Evolutionary conservation across 2,113 vertebrate genomes (phyloP), one percentile per base, ranked within the genome.

Genomic region (Syrmaticus mikado): DNA sequence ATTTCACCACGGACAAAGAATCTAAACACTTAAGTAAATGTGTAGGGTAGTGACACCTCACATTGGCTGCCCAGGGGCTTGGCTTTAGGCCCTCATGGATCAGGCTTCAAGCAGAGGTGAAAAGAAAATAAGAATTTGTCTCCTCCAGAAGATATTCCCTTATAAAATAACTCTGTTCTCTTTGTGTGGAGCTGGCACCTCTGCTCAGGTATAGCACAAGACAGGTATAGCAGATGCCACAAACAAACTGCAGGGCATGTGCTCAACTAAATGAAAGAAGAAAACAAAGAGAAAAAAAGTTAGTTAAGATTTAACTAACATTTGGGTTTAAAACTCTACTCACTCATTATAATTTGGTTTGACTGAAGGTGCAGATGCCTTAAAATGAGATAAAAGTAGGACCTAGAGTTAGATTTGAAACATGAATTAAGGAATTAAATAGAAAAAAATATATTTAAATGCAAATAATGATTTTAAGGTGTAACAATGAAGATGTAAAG

Each of bases 361-460:
- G 30, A 67, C 30, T 55, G 34, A 85, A 84, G 18, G 16, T 55
- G 22, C 17, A 62, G 43, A 71, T 71, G 13, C 73, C n/a, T 32
- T 84, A 53, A 13, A 55, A 58, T 28, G 25, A 84, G 32, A 71
- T 21, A 40, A 72, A 93, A 90, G 25, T 28, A 75, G 8, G 3
- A 6, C 57, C 11, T 82, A 81, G 5, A 41, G 11, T 78, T 89
- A 78, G 48, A 89, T 18, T 30, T 45, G 50, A 92, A 96, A 86
- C 21, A 61, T 8, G 87, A 86, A 60, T 62, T 7, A 72, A 85
- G 52, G 19, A 6, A 72, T 61, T 71, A 86, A 87, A 43, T 8
- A 70, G 52, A 75, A 66, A 13, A 85, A 87, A 74, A 85, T 40
- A 9, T 52, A 67, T 84, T 92, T 85, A 66, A 89, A 87, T 53